Conservation (phyloP, 2,888 invertebrate species). For the Hirtodrosophila histrioides region DNA sequence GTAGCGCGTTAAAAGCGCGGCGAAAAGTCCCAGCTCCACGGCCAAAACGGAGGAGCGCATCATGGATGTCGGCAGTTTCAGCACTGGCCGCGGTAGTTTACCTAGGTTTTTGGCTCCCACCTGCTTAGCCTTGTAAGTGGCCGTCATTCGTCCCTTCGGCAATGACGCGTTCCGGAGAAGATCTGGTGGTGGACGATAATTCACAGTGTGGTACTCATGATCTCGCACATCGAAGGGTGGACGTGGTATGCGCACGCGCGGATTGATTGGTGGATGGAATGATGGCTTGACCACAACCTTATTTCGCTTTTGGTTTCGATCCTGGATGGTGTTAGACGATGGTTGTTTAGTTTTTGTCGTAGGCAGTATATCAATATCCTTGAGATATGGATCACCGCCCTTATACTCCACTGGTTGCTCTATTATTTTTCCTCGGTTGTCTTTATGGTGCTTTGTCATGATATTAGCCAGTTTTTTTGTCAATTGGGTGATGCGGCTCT, state of each 20-base stretch:
- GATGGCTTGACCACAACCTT: constrained; percentile 21
- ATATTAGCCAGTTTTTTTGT: not conserved
- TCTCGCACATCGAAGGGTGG: constrained; percentile 68
- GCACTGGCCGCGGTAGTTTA: constrained; percentile 8
- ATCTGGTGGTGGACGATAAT: constrained; percentile 20
- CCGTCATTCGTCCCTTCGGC: not conserved
- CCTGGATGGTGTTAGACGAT: not conserved
- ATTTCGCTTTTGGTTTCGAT: not conserved
- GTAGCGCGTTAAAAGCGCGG: constrained; percentile 38
- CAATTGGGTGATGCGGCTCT: not conserved
- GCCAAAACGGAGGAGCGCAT: constrained; percentile 42
- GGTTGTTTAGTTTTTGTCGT: not conserved
- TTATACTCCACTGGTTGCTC: constrained; percentile 21
- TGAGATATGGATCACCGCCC: constrained; percentile 35
- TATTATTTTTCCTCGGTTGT: not conserved
- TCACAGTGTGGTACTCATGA: constrained; percentile 60
- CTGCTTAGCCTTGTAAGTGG: constrained; percentile 13
- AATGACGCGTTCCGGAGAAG: not conserved
- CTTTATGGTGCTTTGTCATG: constrained; percentile 8
- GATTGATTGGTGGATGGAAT: constrained; percentile 63
- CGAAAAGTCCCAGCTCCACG: constrained; percentile 58
- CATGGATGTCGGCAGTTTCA: constrained; percentile 26
- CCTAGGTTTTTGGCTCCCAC: constrained; percentile 7
- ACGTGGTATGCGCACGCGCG: constrained; percentile 56
- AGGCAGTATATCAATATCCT: not conserved